phyloP scores from a whole-genome alignment of 1,140 invertebrate genomes.

The Drosophila gunungcola region DNA sequence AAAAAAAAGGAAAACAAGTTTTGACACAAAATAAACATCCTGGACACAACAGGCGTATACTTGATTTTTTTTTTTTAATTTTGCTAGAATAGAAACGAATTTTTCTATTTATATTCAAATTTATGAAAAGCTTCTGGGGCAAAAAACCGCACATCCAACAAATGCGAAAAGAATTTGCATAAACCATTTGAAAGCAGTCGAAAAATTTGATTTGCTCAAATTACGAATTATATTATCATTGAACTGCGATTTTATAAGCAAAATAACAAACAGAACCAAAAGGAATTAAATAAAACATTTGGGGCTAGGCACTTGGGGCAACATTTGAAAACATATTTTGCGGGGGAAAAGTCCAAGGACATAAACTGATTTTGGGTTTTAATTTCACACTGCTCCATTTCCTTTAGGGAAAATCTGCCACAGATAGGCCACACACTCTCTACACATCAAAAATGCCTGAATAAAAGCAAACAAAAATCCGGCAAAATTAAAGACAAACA shows the following conservation, averaged over 20 bases:
- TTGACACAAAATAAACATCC: too few relatives aligned
- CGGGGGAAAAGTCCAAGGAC: neutral
- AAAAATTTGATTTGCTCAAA: constrained; percentile 6
- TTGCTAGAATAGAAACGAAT: too few relatives aligned
- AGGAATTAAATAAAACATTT: neutral
- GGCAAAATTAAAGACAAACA: constrained; percentile 25
- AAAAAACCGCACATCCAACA: neutral
- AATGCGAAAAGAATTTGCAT: constrained; percentile 6
- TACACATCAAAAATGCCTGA: constrained; percentile 49
- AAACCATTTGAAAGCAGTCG: neutral
- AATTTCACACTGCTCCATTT: constrained; percentile 1
- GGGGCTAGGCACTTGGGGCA: neutral
- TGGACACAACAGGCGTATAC: neutral
- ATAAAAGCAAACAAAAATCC: constrained; percentile 13
- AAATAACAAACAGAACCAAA: neutral
- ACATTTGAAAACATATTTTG: neutral
- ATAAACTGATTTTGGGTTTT: neutral
- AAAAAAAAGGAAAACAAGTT: too few relatives aligned
- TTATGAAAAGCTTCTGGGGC: neutral
- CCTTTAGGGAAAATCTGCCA: constrained; percentile 8
- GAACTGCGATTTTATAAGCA: constrained; percentile 7
- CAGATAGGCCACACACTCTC: constrained; percentile 36
- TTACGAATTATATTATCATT: neutral
- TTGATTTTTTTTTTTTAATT: neutral
- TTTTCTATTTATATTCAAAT: neutral